Conservation (phyloP, 2,797 vertebrate genomes). For the Sebastes kiyomatsui region DNA sequence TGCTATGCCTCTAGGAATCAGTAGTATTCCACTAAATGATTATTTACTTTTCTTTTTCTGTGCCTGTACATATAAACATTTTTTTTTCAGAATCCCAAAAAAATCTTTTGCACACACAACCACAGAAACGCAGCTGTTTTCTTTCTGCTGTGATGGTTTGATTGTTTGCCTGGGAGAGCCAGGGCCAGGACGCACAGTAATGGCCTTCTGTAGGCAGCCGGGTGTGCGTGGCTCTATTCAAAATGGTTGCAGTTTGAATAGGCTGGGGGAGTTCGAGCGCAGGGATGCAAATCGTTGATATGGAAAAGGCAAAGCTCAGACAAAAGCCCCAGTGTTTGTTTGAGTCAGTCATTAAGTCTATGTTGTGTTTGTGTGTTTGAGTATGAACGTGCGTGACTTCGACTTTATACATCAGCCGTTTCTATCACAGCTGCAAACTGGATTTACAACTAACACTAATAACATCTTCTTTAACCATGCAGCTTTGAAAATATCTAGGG, state of each 20-base stretch:
- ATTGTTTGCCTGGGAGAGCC: conserved; percentile 54
- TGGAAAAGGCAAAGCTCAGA: conserved; percentile 59
- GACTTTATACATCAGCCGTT: neutral
- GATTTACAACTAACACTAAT: neutral
- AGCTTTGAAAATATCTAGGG: neutral
- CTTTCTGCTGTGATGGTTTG: conserved; percentile 38
- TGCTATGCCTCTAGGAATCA: neutral
- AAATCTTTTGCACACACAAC: conserved; percentile 5
- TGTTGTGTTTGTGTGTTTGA: conserved; percentile 34
- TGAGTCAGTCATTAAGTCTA: conserved; percentile 34
- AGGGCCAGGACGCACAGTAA: conserved; percentile 40
- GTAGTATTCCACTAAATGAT: neutral
- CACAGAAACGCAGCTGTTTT: conserved; percentile 16
- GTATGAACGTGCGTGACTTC: neutral
- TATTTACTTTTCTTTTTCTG: neutral
- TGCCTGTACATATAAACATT: neutral
- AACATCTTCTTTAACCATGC: neutral
- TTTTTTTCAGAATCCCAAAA: neutral
- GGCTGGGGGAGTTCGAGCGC: conserved; percentile 64
- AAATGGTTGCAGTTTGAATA: conserved; percentile 72
- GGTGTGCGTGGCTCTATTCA: conserved; percentile 60
- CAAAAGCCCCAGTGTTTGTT: conserved; percentile 67
- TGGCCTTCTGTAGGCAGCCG: conserved; percentile 68
- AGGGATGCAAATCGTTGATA: conserved; percentile 75
- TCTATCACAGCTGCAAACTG: conserved; percentile 8